A percentile compares a stretch with the other conserved stretches of the same genome.
These are phyloP conservation scores for Periplaneta americana DNA, from an alignment of 1,140 invertebrate species.

Conservation along the genomic window DNA sequence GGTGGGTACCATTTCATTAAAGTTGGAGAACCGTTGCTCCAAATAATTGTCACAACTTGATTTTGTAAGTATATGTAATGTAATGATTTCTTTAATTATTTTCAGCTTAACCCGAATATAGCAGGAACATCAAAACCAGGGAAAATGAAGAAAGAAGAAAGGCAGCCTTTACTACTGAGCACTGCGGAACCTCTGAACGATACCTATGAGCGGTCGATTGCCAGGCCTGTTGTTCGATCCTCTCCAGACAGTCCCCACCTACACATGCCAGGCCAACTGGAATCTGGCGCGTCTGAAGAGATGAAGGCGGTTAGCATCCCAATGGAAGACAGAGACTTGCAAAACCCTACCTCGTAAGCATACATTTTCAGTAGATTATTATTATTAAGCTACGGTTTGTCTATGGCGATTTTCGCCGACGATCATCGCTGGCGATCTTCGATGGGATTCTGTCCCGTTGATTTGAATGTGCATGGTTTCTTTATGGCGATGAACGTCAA, in stretches of 20 bases:
- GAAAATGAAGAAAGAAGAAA: constrained; percentile 35
- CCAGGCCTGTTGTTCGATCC: constrained; percentile 29
- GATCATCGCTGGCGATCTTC: no score
- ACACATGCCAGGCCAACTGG: constrained; percentile 31
- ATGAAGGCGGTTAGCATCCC: constrained; percentile 47
- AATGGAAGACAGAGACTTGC: constrained; percentile 54
- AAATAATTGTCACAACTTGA: no score
- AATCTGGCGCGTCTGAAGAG: constrained; percentile 33
- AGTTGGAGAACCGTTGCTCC: no score
- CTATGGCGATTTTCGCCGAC: no score
- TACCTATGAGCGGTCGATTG: constrained; percentile 20
- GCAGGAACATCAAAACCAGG: background rate
- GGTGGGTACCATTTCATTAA: no score
- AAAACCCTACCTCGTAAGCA: constrained; percentile 62
- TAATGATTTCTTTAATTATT: background rate
- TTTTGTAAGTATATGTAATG: no score
- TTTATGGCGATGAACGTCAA: no score
- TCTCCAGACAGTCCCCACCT: constrained; percentile 38
- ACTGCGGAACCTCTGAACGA: constrained; percentile 21
- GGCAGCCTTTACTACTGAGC: constrained; percentile 37
- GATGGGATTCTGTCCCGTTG: no score
- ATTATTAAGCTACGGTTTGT: no score
- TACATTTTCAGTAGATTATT: no score
- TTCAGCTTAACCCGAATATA: background rate
- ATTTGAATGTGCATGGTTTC: no score